Base-by-base conservation (phyloP, 2,888 invertebrate species). In the Parnassius glacialis region DNA sequence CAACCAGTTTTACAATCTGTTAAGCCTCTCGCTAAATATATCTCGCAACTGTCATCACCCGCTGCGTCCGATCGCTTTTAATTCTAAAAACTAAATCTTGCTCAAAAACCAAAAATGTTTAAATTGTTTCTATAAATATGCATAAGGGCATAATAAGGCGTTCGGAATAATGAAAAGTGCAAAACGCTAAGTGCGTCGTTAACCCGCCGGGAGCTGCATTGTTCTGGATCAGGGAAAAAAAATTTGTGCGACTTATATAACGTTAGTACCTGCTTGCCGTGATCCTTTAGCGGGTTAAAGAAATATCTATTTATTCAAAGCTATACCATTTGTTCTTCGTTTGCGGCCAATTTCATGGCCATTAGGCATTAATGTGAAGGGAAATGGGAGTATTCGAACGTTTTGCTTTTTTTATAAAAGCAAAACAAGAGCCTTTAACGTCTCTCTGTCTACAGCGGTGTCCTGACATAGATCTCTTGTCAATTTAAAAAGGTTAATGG, bases 131-230 rank as follows among this genome's bases (percentile, higher is more conserved):
- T 68, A 73, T 73, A 70, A 70, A 73, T 73, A 71, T 72, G 67
- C 71, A 73, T 70, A 11, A 70, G 65, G 69, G 64, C 61, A 70
- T 71, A 65, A 69, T 67, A 64, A 54, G 62, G 50, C 57, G 53
- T 60, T 51, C 54, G 20, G 42, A 54, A 20, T 57, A 52, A 42
- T 42, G 57, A n/a, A 58, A 50, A 58, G 57, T 59, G 66, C 62
- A 62, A 69, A 69, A 68, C 64, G 61, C 63, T 67, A 70, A 72
- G 67, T 70, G 67, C 70, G 62, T 71, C 73, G 73, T 72, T 72
- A 70, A 69, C 71, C 69, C 67, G 65, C 71, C 70, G 60, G 69
- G 63, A 56, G 42, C 48, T 55, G 64, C 73, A 72, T 73, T 74
- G 73, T 71, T 68, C 60, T 61, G 61, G 25, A 59, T 47, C 52